phyloP scores from a whole-genome alignment of 1,140 invertebrate species.

The Acromyrmex heyeri region DNA sequence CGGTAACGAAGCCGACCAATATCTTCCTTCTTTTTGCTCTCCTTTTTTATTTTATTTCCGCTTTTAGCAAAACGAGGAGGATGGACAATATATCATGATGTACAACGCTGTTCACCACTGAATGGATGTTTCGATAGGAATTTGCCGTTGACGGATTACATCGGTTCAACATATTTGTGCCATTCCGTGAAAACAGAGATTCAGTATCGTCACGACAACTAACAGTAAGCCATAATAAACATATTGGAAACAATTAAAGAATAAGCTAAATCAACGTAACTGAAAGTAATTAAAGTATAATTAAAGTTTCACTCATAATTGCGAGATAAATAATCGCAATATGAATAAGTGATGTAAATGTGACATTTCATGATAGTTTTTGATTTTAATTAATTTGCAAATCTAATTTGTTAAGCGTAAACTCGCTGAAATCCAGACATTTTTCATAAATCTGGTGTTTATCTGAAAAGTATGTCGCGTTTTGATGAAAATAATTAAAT shows the following conservation, averaged over 20 bases:
- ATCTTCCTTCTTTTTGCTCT: slow-evolving; percentile 1
- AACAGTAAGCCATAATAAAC: not conserved
- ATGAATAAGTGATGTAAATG: not conserved
- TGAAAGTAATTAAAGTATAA: not conserved
- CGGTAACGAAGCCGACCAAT: slow-evolving; percentile 35
- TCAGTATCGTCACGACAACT: not conserved
- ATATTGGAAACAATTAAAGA: not conserved
- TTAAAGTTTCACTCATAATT: slow-evolving; percentile 7
- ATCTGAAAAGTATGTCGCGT: not conserved
- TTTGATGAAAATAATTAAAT: slow-evolving; percentile 49
- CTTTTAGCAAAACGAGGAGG: slow-evolving; percentile 20
- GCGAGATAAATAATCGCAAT: not conserved
- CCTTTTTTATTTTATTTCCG: not conserved
- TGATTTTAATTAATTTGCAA: slow-evolving; percentile 28
- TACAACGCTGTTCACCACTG: slow-evolving; percentile 36
- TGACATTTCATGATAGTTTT: not conserved
- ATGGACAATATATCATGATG: slow-evolving; percentile 38
- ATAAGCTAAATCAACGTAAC: not conserved
- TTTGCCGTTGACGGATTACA: slow-evolving; percentile 50
- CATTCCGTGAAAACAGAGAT: slow-evolving; percentile 10
- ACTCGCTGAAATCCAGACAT: slow-evolving; percentile 5
- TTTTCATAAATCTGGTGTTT: slow-evolving; percentile 25
- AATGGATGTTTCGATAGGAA: slow-evolving; percentile 40
- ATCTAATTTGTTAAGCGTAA: slow-evolving; percentile 25
- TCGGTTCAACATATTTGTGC: slow-evolving; percentile 48